These are phyloP conservation scores for Trachythela sp. DNA, from an alignment of 64 coral and sea anemone species.

Conservation along the genomic window DNA sequence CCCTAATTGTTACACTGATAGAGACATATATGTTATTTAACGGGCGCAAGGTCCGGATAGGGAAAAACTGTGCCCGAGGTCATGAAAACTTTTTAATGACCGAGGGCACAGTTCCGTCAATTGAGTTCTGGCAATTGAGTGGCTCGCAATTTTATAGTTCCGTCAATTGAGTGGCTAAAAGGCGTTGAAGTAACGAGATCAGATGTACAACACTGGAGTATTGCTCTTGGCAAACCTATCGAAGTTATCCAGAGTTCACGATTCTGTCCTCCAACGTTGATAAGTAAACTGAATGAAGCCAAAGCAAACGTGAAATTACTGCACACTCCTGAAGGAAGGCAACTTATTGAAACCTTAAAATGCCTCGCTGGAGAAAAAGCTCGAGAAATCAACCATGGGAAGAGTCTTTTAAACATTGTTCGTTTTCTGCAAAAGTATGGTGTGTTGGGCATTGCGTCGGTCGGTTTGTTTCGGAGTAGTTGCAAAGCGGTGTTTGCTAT, in stretches of 20 bases:
- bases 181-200: background rate
- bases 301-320: constrained; percentile 44
- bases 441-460: background rate
- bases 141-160: background rate
- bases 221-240: constrained; percentile 37
- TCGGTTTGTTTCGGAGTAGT: background rate
- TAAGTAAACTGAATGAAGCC: constrained; percentile 48
- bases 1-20: too few relatives aligned
- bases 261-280: constrained; percentile 66
- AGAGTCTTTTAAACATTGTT: background rate
- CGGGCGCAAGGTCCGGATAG: too few relatives aligned
- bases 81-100: too few relatives aligned
- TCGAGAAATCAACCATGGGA: background rate
- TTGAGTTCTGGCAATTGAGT: too few relatives aligned
- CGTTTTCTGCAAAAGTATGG: background rate
- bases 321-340: constrained; percentile 11
- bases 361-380: constrained; percentile 5
- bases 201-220: constrained; percentile 15
- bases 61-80: too few relatives aligned
- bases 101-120: too few relatives aligned
- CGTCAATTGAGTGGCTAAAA: background rate
- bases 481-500: background rate
- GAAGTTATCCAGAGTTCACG: constrained; percentile 64
- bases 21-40: too few relatives aligned
- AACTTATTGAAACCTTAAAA: constrained; percentile 23